Conservation (phyloP, 2,797 vertebrate genomes). For the Lepilemur septentrionalis region DNA sequence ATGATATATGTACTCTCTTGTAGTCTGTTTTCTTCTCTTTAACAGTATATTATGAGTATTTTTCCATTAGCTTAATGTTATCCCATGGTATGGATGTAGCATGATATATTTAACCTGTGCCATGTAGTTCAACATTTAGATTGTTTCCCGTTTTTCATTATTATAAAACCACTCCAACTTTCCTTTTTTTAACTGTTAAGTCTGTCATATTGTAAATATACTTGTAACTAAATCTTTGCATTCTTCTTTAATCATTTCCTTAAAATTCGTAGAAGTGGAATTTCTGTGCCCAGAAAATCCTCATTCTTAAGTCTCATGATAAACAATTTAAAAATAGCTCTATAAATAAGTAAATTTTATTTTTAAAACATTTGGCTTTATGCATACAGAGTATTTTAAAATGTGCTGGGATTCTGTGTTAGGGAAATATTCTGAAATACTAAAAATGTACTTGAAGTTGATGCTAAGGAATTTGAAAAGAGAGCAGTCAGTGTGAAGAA, state of each 20-base stretch:
- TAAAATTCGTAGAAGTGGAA: background rate
- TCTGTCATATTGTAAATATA: background rate
- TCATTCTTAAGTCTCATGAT: background rate
- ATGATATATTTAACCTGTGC: background rate
- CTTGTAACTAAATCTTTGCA: background rate
- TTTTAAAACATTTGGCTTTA: background rate
- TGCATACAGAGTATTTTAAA: constrained; percentile 1
- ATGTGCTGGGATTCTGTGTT: background rate
- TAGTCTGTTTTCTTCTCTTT: background rate
- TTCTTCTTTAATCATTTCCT: background rate
- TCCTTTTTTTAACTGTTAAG: background rate
- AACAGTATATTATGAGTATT: background rate
- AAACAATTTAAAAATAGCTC: background rate
- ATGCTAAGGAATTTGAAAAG: background rate
- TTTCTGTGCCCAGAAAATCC: background rate
- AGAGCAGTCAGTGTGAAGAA: background rate
- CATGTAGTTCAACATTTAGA: background rate
- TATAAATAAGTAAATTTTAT: background rate
- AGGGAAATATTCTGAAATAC: constrained; percentile 9
- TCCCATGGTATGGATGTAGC: background rate
- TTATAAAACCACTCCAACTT: background rate
- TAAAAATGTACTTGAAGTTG: background rate
- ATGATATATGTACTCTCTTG: background rate
- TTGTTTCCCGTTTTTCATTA: background rate
- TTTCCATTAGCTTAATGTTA: background rate